Evolutionary conservation across 2,113 vertebrate species (phyloP).

Genomic region (Rana temporaria): DNA sequence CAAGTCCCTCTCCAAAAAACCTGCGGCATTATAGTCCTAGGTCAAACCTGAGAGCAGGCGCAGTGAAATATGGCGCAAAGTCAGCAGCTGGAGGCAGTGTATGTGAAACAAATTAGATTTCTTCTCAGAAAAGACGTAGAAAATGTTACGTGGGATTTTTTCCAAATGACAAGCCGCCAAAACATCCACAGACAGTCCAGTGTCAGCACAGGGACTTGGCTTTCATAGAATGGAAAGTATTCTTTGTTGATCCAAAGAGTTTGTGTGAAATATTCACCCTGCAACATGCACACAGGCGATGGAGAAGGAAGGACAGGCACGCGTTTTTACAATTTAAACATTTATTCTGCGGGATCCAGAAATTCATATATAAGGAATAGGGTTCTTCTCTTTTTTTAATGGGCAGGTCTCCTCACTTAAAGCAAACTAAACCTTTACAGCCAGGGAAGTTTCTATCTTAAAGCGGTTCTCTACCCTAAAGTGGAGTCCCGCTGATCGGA

Average conservation of each 20-base stretch:
- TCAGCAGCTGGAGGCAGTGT: neutral
- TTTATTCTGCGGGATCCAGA: no score
- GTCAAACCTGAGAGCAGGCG: neutral
- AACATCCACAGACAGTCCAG: neutral
- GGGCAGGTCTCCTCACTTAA: no score
- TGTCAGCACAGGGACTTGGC: neutral
- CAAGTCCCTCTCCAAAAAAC: no score
- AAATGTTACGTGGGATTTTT: neutral
- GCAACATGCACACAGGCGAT: neutral
- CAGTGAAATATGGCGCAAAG: neutral
- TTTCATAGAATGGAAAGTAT: neutral
- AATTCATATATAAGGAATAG: no score
- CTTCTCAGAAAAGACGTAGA: neutral
- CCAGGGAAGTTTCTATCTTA: no score
- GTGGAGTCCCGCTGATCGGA: no score
- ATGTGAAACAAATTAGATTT: slow-evolving; percentile 5
- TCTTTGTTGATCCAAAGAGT: neutral
- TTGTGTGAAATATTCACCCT: neutral
- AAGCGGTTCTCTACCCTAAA: no score
- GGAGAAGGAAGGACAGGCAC: no score
- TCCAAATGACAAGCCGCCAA: neutral
- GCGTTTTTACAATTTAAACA: no score
- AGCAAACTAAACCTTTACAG: no score
- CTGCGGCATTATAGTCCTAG: no score
- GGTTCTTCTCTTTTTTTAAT: no score